Conservation (phyloP, 2,113 vertebrate genomes). For the Pipa parva region DNA sequence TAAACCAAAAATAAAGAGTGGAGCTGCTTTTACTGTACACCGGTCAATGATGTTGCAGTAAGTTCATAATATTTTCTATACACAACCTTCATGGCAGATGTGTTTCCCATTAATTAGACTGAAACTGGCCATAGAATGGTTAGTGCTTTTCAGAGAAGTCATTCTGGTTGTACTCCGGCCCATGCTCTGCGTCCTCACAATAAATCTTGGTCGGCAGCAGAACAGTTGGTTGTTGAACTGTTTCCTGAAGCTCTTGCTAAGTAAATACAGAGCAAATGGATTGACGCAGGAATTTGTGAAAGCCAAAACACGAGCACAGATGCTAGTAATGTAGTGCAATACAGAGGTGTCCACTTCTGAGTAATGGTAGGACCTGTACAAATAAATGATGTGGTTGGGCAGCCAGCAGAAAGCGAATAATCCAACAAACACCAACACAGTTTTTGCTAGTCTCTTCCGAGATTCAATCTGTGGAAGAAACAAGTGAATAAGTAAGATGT, state of each 20-base stretch:
- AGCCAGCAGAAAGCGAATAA: conserved; percentile 96
- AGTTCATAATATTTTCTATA: conserved; percentile 51
- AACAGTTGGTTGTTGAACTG: conserved; percentile 89
- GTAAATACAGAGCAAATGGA: conserved; percentile 90
- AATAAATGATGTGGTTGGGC: conserved; percentile 86
- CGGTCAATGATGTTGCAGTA: background rate
- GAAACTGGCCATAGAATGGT: conserved; percentile 77
- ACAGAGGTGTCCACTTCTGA: conserved; percentile 88
- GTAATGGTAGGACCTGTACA: conserved; percentile 93
- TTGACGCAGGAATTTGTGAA: conserved; percentile 95
- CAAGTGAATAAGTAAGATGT: no score
- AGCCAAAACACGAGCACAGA: conserved; percentile 84
- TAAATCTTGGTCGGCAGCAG: conserved; percentile 66
- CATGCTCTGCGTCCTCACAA: conserved; percentile 62
- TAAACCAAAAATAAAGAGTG: no score
- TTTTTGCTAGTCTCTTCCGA: conserved; percentile 89
- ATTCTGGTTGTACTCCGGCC: conserved; percentile 70
- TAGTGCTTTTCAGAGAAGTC: conserved; percentile 85
- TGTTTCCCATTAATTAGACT: conserved; percentile 77
- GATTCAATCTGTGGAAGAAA: conserved; percentile 78
- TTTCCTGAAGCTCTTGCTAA: conserved; percentile 91
- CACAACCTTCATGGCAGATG: conserved; percentile 66
- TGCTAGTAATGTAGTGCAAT: conserved; percentile 79
- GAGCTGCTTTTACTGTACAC: no score
- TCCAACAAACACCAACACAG: conserved; percentile 88